phyloP scores from a whole-genome alignment of 2,888 invertebrate genomes.

The Lampropteryx suffumata region DNA sequence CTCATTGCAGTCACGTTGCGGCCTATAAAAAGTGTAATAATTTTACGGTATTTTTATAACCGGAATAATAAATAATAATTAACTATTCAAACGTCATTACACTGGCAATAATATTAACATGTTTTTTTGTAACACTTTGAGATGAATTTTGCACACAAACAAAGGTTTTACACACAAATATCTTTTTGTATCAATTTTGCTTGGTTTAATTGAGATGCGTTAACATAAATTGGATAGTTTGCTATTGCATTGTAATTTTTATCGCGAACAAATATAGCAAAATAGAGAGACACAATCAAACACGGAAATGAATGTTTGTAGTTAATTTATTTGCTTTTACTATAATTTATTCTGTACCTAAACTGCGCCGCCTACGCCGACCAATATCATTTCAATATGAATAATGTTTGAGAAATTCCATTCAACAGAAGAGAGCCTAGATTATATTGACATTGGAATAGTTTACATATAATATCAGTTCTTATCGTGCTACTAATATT shows the following conservation, averaged over 20 bases:
- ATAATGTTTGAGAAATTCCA: slow-evolving; percentile 24
- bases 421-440: slow-evolving; percentile 13
- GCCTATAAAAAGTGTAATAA: slow-evolving; percentile 13
- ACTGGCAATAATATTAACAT: too few relatives aligned
- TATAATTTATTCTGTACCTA: slow-evolving; percentile 14
- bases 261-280: slow-evolving; percentile 13
- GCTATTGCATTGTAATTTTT: slow-evolving; percentile 10
- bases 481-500: too few relatives aligned
- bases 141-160: too few relatives aligned
- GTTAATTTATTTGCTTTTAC: slow-evolving; percentile 26
- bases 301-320: slow-evolving; percentile 20
- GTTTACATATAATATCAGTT: neutral
- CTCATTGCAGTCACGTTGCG: slow-evolving; percentile 12
- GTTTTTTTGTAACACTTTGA: too few relatives aligned
- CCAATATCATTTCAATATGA: slow-evolving; percentile 25
- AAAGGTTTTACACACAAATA: too few relatives aligned
- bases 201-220: too few relatives aligned
- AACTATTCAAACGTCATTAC: neutral
- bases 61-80: neutral
- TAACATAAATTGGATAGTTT: too few relatives aligned
- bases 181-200: too few relatives aligned
- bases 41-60: slow-evolving; percentile 16
- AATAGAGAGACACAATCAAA: slow-evolving; percentile 21
- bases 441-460: slow-evolving; percentile 12
- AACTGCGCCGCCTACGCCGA: slow-evolving; percentile 23